Evolutionary conservation across 2,797 vertebrate species (phyloP), one percentile per base, ranked within the genome.

Genomic region (Tenualosa thibaudeaui): DNA sequence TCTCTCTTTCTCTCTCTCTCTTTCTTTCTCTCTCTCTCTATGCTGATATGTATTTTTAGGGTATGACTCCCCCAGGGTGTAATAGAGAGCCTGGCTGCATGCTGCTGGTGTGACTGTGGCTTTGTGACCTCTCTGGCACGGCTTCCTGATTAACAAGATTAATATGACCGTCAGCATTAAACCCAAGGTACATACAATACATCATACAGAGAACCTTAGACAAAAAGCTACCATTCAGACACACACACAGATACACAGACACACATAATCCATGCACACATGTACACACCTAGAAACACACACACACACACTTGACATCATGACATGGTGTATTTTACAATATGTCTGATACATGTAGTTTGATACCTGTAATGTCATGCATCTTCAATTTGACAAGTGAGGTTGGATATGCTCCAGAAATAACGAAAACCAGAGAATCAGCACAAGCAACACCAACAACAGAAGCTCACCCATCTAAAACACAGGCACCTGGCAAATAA

Each of bases 41-140:
- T 81, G 0, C 7, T 88, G 65, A 54, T 81, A 43, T 84, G 82
- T 89, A 86, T 91, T 93, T 91, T 86, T 81, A 87, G 89, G 89
- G 86, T 91, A 91, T 92, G 91, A 83, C 54, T 84, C 89, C 90
- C 89, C 90, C 51, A 85, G 90, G 89, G 91, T 91, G 88, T 90
- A 89, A 92, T 93, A 90, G 88, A 86, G 87, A 86, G 85, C 86
- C 84, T 81, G 84, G 89, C 85, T 68, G 8, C 54, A 5, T 56
- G 54, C 54, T 3, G 5, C 8, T 19, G 85, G 87, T 82, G 86
- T 87, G 82, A 86, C 75, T n/a, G n/a, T 87, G 88, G 89, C 78
- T 82, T 84, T 88, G 87, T 88, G 88, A 89, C 89, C 83, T 87
- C 88, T 84, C 89, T 90, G 92, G 91, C 89, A 92, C 90, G 87